These are phyloP conservation scores for Phoenicopterus ruber DNA, from an alignment of 2,113 vertebrate genomes.

Conservation along the genomic window DNA sequence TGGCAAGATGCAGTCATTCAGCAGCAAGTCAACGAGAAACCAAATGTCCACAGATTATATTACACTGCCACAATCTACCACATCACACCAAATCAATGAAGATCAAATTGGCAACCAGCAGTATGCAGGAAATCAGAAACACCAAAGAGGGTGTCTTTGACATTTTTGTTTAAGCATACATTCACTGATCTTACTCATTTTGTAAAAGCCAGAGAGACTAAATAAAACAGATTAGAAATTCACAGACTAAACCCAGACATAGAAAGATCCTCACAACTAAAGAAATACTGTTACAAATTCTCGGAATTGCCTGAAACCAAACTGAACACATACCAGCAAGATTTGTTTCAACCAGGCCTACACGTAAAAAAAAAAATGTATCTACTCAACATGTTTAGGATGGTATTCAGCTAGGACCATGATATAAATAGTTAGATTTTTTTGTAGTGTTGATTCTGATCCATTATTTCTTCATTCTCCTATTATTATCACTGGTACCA, in stretches of 20 bases:
- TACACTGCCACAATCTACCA: conserved; percentile 23
- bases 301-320: conserved; percentile 1
- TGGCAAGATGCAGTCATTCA: conserved; percentile 13
- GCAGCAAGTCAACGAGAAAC: conserved; percentile 18
- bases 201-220: conserved; percentile 6
- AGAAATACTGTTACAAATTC: neutral
- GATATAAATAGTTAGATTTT: neutral
- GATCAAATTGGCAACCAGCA: conserved; percentile 34
- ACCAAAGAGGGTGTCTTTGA: neutral
- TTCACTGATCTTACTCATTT: neutral
- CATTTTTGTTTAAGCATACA: neutral
- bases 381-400: neutral
- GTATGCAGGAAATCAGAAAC: neutral
- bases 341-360: neutral
- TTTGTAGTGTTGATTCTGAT: neutral
- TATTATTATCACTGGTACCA: conserved; percentile 40
- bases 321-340: neutral
- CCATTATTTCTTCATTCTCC: conserved; percentile 20
- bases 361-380: neutral
- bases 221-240: neutral
- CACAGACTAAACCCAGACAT: neutral
- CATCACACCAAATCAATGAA: neutral
- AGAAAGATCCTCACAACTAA: neutral
- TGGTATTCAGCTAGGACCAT: neutral
- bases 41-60: conserved; percentile 18